These are phyloP conservation scores for Pseudachorutes palmiensis DNA, from an alignment of 1,140 invertebrate species.

Conservation along the genomic window DNA sequence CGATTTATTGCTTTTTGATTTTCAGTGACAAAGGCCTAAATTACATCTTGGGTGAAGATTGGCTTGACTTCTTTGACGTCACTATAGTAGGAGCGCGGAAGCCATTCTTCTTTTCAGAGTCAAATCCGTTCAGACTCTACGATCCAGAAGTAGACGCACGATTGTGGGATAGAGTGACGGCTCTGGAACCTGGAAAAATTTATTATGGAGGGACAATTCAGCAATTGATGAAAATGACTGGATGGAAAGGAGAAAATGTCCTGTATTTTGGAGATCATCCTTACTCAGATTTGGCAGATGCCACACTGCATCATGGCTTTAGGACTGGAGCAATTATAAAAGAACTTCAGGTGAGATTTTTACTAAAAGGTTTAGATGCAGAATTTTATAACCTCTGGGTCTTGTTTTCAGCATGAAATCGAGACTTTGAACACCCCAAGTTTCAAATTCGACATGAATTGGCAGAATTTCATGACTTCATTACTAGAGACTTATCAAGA, in stretches of 20 bases:
- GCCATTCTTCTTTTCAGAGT: slow-evolving; percentile 89
- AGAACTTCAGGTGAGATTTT: slow-evolving; percentile 63
- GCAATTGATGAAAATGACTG: slow-evolving; percentile 81
- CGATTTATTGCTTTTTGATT: too few species aligned
- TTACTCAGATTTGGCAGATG: slow-evolving; percentile 92
- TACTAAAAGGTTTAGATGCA: background rate
- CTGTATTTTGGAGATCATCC: slow-evolving; percentile 97
- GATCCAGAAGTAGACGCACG: slow-evolving; percentile 69
- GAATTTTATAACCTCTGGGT: slow-evolving; percentile 34
- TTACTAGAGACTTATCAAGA: slow-evolving; percentile 85
- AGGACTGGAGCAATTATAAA: slow-evolving; percentile 95
- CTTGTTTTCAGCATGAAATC: slow-evolving; percentile 83
- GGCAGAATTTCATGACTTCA: slow-evolving; percentile 84
- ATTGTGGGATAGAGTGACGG: slow-evolving; percentile 82
- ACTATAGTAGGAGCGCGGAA: slow-evolving; percentile 85
- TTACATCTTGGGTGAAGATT: slow-evolving; percentile 76
- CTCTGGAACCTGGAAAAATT: slow-evolving; percentile 76
- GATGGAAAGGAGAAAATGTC: slow-evolving; percentile 84
- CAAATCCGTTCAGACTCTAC: slow-evolving; percentile 79
- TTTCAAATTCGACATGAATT: slow-evolving; percentile 81
- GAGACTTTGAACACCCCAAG: slow-evolving; percentile 71
- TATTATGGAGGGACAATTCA: slow-evolving; percentile 92
- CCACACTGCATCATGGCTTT: slow-evolving; percentile 92
- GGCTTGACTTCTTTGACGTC: slow-evolving; percentile 87
- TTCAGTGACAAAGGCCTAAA: slow-evolving; percentile 87